Conservation (phyloP, 2,797 vertebrate species). For the Ptychadena robeensis region DNA sequence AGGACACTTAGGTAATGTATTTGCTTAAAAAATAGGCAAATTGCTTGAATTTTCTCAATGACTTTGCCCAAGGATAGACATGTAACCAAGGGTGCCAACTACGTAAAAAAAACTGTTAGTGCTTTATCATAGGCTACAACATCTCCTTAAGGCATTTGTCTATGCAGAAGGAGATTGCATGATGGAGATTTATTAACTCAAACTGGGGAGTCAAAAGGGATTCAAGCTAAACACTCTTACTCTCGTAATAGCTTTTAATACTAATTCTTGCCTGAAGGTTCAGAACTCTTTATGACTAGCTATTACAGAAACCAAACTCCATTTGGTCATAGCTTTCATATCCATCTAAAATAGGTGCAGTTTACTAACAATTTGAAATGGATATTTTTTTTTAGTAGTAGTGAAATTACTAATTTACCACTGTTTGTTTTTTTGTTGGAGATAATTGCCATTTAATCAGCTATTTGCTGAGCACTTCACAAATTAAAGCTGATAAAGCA, state of each 20-base stretch:
- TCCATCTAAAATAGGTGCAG: conserved; percentile 77
- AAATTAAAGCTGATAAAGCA: conserved; percentile 71
- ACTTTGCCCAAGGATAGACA: conserved; percentile 77
- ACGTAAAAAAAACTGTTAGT: conserved; percentile 70
- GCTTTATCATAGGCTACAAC: conserved; percentile 73
- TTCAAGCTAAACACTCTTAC: conserved; percentile 76
- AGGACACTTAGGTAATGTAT: conserved; percentile 64
- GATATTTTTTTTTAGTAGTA: conserved; percentile 73
- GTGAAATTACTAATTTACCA: conserved; percentile 80
- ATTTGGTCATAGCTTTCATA: conserved; percentile 69
- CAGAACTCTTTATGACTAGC: conserved; percentile 74
- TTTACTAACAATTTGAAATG: conserved; percentile 68
- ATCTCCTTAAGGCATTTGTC: conserved; percentile 72
- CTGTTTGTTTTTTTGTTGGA: conserved; percentile 74
- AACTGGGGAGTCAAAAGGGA: conserved; percentile 76
- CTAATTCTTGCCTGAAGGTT: conserved; percentile 83
- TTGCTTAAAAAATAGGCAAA: conserved; percentile 64
- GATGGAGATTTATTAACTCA: conserved; percentile 74
- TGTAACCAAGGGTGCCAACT: conserved; percentile 64
- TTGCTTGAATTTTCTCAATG: conserved; percentile 68
- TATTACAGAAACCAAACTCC: conserved; percentile 77
- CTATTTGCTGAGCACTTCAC: conserved; percentile 72
- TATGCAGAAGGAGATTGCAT: conserved; percentile 70
- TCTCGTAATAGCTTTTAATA: conserved; percentile 78
- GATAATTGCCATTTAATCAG: conserved; percentile 75